Conservation (phyloP, 2,797 vertebrate genomes). For the Hemitrygon akajei region DNA sequence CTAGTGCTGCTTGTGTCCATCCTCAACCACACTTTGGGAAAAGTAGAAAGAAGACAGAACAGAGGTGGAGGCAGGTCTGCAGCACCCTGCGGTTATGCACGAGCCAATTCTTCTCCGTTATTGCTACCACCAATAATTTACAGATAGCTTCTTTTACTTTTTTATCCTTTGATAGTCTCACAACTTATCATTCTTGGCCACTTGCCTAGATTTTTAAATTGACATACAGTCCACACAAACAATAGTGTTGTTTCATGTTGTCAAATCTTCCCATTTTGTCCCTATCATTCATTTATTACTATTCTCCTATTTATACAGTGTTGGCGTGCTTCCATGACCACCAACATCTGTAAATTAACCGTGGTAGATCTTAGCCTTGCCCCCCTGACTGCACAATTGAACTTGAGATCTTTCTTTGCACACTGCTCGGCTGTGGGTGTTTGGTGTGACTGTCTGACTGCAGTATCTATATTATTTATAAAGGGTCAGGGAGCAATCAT, state of each 20-base stretch:
- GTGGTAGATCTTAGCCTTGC: no score
- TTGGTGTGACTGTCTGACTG: slow-evolving; percentile 9
- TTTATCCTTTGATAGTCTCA: background rate
- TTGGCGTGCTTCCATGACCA: background rate
- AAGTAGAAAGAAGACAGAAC: background rate
- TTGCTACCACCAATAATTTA: background rate
- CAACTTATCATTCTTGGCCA: background rate
- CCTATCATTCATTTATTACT: background rate
- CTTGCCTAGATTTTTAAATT: background rate
- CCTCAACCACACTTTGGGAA: no score
- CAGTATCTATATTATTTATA: background rate
- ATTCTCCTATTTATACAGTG: background rate
- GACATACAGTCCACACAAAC: background rate
- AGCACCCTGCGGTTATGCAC: no score
- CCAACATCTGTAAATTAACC: background rate
- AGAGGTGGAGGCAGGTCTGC: background rate
- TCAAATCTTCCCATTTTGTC: background rate
- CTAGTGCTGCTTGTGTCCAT: background rate
- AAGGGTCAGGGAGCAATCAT: slow-evolving; percentile 5
- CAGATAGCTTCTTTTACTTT: background rate
- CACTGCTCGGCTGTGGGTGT: background rate
- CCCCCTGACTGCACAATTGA: background rate
- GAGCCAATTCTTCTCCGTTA: background rate
- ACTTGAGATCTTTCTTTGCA: background rate
- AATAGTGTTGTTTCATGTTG: background rate